A percentile compares a stretch with the other conserved stretches of the same genome.
These are phyloP conservation scores for Holacanthus passer DNA, from an alignment of 2,113 vertebrate species.

Conservation along the genomic window DNA sequence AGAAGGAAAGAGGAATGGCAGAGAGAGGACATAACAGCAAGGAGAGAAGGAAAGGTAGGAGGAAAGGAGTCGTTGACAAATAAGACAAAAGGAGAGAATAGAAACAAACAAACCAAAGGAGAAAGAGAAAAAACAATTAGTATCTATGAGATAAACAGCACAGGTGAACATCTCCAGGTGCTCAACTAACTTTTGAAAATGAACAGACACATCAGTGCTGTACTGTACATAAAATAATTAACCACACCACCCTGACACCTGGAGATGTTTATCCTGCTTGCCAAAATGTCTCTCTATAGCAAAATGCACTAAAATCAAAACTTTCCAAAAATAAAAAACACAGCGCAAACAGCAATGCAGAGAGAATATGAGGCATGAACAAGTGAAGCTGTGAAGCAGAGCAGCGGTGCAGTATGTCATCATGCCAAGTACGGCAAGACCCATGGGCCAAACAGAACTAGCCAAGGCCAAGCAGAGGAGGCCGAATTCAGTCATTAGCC, in stretches of 20 bases:
- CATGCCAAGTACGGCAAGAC: slow-evolving; percentile 73
- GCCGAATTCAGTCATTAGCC: slow-evolving; percentile 59
- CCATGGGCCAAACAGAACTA: slow-evolving; percentile 61
- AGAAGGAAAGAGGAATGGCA: slow-evolving; percentile 1
- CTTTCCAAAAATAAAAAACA: slow-evolving; percentile 19
- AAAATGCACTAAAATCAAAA: slow-evolving; percentile 67
- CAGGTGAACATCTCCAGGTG: slow-evolving; percentile 67
- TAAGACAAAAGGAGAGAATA: not conserved
- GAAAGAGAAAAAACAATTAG: slow-evolving; percentile 40
- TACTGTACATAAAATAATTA: slow-evolving; percentile 3
- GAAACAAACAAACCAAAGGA: slow-evolving; percentile 17
- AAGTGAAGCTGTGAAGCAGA: slow-evolving; percentile 63
- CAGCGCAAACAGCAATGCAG: slow-evolving; percentile 69
- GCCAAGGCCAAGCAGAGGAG: slow-evolving; percentile 70
- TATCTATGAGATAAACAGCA: not conserved
- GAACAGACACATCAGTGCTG: not conserved
- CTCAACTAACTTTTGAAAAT: not conserved
- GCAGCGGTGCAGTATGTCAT: slow-evolving; percentile 57
- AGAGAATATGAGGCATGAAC: slow-evolving; percentile 57
- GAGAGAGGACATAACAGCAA: not conserved
- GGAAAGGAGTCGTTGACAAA: not conserved
- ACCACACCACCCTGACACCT: slow-evolving; percentile 18
- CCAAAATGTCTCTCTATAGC: not conserved
- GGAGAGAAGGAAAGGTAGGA: slow-evolving; percentile 1
- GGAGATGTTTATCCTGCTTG: slow-evolving; percentile 50